Conservation (phyloP, 2,797 vertebrate genomes). For the Steatocranus sp. region DNA sequence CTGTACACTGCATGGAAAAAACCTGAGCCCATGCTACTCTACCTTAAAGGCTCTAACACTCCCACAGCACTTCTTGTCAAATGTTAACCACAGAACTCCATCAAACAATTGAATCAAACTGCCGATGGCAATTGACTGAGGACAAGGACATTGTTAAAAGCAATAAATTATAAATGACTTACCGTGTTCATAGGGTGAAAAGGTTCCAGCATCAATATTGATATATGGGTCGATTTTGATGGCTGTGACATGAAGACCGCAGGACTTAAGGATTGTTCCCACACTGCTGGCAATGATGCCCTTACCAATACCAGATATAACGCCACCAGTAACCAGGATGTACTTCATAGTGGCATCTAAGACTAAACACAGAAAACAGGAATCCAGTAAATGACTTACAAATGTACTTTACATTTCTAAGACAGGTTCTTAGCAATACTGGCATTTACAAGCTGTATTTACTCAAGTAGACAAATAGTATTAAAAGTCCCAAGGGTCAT, state of each 20-base stretch:
- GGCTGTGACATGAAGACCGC: conserved; percentile 92
- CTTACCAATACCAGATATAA: conserved; percentile 98
- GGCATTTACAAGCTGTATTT: background rate
- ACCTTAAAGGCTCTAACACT: background rate
- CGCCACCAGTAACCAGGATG: conserved; percentile 95
- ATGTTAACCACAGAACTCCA: conserved; percentile 38
- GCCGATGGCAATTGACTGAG: background rate
- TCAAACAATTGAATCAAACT: background rate
- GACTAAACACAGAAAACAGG: background rate
- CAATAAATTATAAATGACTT: conserved; percentile 70
- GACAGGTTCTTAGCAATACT: background rate
- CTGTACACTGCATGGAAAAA: background rate
- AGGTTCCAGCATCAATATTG: conserved; percentile 98
- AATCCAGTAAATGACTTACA: background rate
- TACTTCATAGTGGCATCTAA: conserved; percentile 84
- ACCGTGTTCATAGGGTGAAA: conserved; percentile 97
- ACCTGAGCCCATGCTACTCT: background rate
- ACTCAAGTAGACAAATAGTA: background rate
- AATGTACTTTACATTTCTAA: background rate
- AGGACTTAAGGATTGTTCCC: conserved; percentile 96
- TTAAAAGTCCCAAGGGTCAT: background rate
- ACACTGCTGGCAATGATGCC: conserved; percentile 98
- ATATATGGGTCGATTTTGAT: conserved; percentile 98
- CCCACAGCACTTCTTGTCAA: background rate
- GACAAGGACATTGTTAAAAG: conserved; percentile 71